Evolutionary conservation across 2,113 vertebrate species (phyloP), one percentile per base, ranked within the genome.

Genomic region (Oenanthe oenanthe): DNA sequence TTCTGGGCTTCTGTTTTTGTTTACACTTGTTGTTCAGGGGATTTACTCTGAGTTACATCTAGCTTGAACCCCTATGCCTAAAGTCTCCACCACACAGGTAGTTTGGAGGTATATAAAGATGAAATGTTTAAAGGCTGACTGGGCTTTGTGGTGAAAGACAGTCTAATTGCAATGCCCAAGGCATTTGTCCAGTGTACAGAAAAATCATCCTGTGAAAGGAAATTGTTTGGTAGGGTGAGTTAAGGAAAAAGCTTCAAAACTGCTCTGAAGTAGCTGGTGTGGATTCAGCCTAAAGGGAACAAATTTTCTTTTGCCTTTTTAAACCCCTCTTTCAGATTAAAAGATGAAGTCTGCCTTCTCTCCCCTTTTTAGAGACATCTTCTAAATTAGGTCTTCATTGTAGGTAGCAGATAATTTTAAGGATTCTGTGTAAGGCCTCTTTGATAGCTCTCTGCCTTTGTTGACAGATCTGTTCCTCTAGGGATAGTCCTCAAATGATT

Each of bases 241-340:
- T 32, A 45, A 22, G 10, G 24, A 17, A 74, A 71, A 34, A 13
- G 19, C 17, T 85, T 85, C 71, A 56, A 58, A 90, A 68, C 31
- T 72, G 2, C 43, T 60, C 40, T 75, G n/a, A 63, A 73, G 10
- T 19, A 13, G 7, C 14, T 34, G 8, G 22, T 28, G 47, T 40
- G 31, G 36, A 17, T 68, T 9, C n/a, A 60, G 18, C 36, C 57
- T 25, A 48, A 67, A 47, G 7, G 29, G 4, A 74, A 48, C 2
- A 71, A 17, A 19, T 54, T 75, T 82, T 85, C 14, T 36, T 66
- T 60, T 36, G 13, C 6, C 6, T 40, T 9, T 61, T 58, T 20
- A 14, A 72, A 65, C 8, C 0, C 1, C 5, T 79, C 2, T 61
- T 3, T 1, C n/a, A 43, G 40, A 9, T 6, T 48, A 28, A 60